These are phyloP conservation scores for Brienomyrus brachyistius DNA, from an alignment of 2,113 vertebrate genomes.

Conservation along the genomic window DNA sequence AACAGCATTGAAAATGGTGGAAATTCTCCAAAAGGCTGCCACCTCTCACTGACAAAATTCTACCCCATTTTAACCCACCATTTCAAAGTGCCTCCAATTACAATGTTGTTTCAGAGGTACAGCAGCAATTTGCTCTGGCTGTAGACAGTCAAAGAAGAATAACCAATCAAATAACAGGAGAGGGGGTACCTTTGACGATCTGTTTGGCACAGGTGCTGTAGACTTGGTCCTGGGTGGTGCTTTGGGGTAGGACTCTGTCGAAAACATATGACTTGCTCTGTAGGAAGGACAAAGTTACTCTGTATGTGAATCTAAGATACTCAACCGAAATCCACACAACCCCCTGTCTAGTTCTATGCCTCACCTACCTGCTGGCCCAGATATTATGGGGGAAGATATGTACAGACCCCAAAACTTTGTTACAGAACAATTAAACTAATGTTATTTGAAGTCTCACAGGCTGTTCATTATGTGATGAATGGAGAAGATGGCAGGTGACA, in stretches of 20 bases:
- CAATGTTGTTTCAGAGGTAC: neutral
- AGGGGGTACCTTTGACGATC: slow-evolving; percentile 79
- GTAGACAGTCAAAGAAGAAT: neutral
- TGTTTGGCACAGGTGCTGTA: slow-evolving; percentile 87
- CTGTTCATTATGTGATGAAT: neutral
- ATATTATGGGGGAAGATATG: neutral
- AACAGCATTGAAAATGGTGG: neutral
- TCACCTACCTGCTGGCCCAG: neutral
- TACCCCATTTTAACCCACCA: neutral
- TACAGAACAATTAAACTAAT: neutral
- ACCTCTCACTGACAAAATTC: neutral
- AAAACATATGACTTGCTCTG: slow-evolving; percentile 85
- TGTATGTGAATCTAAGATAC: neutral
- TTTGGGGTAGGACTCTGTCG: slow-evolving; percentile 79
- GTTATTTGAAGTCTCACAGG: neutral
- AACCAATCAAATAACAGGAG: neutral
- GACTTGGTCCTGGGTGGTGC: slow-evolving; percentile 80
- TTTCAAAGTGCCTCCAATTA: neutral
- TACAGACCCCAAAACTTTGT: neutral
- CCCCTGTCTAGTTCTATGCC: neutral
- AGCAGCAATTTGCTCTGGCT: neutral
- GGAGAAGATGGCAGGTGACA: neutral
- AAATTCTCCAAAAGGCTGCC: neutral
- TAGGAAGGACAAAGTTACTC: slow-evolving; percentile 36
- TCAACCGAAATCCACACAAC: slow-evolving; percentile 1